A percentile compares a stretch with the other conserved stretches of the same genome.
Conservation (phyloP, 1,140 invertebrate species). For the Oryctes rhinoceros region DNA sequence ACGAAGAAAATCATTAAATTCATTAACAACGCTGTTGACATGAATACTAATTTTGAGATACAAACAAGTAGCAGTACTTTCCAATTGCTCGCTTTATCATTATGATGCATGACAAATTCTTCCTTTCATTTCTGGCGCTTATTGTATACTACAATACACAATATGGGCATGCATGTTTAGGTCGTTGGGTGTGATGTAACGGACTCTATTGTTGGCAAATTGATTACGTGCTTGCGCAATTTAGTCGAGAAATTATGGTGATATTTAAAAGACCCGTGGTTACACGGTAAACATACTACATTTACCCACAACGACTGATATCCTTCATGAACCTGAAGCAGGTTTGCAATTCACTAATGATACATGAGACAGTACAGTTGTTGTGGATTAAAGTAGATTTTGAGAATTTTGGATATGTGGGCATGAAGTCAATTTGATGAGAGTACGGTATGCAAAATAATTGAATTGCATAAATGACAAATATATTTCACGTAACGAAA, state of each 20-base stretch:
- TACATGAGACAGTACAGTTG: no score
- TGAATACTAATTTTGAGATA: no score
- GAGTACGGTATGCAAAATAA: no score
- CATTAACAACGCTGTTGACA: no score
- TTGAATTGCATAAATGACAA: no score
- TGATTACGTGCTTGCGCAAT: neutral
- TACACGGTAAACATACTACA: neutral
- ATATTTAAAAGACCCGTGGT: neutral
- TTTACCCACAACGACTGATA: neutral
- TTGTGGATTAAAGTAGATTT: no score
- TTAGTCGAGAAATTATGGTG: neutral
- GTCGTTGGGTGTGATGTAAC: neutral
- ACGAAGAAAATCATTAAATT: no score
- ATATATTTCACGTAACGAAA: no score
- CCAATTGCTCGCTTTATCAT: neutral
- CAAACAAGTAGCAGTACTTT: no score
- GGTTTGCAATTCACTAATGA: no score
- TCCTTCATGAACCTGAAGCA: neutral
- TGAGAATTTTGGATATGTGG: no score
- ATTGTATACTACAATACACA: neutral
- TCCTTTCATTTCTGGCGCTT: neutral
- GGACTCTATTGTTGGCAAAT: neutral
- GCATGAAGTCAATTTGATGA: no score
- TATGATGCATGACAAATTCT: conserved; percentile 12
- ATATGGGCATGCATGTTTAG: neutral